Percentiles rank a stretch among this genome's conserved stretches.
phyloP scores from a whole-genome alignment of 2,888 invertebrate genomes.

The Tachystola acroxantha region DNA sequence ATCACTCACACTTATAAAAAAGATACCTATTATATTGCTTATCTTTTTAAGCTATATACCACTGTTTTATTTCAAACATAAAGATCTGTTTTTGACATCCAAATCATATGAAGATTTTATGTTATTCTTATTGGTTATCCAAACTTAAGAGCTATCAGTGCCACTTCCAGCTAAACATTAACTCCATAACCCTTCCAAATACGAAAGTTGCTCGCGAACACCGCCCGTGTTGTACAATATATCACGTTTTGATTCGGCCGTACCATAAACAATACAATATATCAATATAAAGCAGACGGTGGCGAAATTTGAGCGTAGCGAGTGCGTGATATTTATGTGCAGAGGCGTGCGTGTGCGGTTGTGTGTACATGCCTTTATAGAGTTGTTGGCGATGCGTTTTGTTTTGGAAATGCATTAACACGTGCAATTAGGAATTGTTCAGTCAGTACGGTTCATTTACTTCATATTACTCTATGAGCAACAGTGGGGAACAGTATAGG shows the following conservation, averaged over 20 bases:
- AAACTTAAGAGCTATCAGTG: too few relatives aligned
- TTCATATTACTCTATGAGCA: too few relatives aligned
- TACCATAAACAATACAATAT: constrained; percentile 78
- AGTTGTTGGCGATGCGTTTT: constrained; percentile 20
- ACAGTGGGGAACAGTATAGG: too few relatives aligned
- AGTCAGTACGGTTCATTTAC: too few relatives aligned
- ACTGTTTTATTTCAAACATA: too few relatives aligned
- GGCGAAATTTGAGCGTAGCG: constrained; percentile 75
- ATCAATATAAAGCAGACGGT: constrained; percentile 78
- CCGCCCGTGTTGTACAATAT: constrained; percentile 68
- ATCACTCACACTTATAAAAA: too few relatives aligned
- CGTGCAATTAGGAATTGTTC: too few relatives aligned
- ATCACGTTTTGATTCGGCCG: constrained; percentile 78
- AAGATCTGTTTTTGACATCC: too few relatives aligned
- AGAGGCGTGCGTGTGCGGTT: constrained; percentile 23
- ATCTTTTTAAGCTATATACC: too few relatives aligned
- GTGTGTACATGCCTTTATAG: constrained; percentile 21
- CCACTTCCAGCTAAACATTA: constrained; percentile 44
- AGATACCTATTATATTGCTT: too few relatives aligned
- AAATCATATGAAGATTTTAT: too few relatives aligned
- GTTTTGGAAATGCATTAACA: not conserved
- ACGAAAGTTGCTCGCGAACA: constrained; percentile 73
- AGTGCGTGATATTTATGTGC: constrained; percentile 71
- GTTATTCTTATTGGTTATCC: too few relatives aligned
- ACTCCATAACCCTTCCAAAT: constrained; percentile 66